Base-by-base conservation (phyloP, 2,888 invertebrate genomes). In the Drosophila algonquin region DNA sequence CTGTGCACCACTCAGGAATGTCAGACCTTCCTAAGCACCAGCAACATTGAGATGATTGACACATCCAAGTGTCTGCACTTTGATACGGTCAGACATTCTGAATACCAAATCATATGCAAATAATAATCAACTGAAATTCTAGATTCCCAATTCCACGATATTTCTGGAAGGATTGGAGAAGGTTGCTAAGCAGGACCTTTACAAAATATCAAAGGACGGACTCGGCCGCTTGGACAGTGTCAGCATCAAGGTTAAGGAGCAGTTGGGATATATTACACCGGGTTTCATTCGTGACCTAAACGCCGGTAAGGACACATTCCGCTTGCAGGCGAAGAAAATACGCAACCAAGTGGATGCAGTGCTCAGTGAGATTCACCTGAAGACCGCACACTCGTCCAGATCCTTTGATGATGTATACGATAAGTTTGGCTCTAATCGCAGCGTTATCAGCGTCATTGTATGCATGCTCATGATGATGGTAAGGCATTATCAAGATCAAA, bases 351-450 rank as follows among this genome's bases (percentile, higher is more conserved):
- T 89, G 12, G 84, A 85, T 18, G 48, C 73, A 1, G 77, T 79
- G 3, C 50, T 84, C 1, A 76, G 74, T 57, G 74, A 77, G 24
- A 79, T 85, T 16, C 76, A 87, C 30, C 10, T 56, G 5, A 73
- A 62, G 35, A 79, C 87, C 0, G 14, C 68, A 5, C 45, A 30
- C 10, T 63, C 77, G 30, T 57, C 75, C 18, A 77, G 67, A 18
- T 58, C 75, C 1, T 83, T 87, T 27, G 84, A 85, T 0, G 75
- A 89, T 63, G 47, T 84, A 0, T 87, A 81, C 30, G 75, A 75
- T 1, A 61, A 64, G 12, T 87, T 71, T 56, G 84, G 89, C 3
- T 52, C 56, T 1, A 71, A 89, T 61, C 84, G 84, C 3, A 77
- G 70, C 57, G n/a, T 76, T 4, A 16, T 87, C 27, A 89, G 73